Base-by-base conservation (phyloP, 2,113 vertebrate species). In the Nymphicus hollandicus region DNA sequence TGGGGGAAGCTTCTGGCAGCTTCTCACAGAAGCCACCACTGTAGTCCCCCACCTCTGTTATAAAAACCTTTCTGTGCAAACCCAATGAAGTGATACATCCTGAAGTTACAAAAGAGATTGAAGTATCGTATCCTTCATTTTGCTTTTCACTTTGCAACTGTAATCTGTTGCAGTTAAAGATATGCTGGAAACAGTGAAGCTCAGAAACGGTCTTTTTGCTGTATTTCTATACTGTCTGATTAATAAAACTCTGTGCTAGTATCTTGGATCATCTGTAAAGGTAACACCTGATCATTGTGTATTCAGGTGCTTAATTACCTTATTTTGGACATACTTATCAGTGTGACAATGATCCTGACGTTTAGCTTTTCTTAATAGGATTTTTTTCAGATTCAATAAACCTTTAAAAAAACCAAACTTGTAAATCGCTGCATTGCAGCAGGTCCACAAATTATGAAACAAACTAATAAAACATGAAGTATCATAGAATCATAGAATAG, bases 311-410 rank as follows among this genome's bases (percentile, higher is more conserved):
- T 64, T 69, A 49, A 77, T 69, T 55, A 50, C 44, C 7, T 64
- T 39, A n/a, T 27, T 79, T 72, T 69, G 58, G 37, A 63, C 35
- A 43, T 15, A 35, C 9, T 80, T 69, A 17, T 8, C 13, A 35
- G 20, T 0, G 0, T 53, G 24, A 25, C 19, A 35, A 44, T 11
- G 14, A 15, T 11, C 0, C 0, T 31, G 9, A 37, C 23, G 10
- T 52, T 65, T 64, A 86, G 20, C 65, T 73, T 81, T 81, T 18
- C 28, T 27, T 56, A 47, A 47, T 16, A 65, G 8, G 10, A 43
- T 39, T 65, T 71, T 85, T 66, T 27, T 29, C 37, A 49, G 50
- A 55, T 79, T 72, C 58, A 69, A 64, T 11, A 72, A 83, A 25
- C 7, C 17, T 91, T 52, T 53, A 14, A 46, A 88, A 68, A 68